A percentile compares a stretch with the other conserved stretches of the same genome.
Evolutionary conservation across 1,140 invertebrate genomes (phyloP).

Genomic region (Triops longicaudatus): DNA sequence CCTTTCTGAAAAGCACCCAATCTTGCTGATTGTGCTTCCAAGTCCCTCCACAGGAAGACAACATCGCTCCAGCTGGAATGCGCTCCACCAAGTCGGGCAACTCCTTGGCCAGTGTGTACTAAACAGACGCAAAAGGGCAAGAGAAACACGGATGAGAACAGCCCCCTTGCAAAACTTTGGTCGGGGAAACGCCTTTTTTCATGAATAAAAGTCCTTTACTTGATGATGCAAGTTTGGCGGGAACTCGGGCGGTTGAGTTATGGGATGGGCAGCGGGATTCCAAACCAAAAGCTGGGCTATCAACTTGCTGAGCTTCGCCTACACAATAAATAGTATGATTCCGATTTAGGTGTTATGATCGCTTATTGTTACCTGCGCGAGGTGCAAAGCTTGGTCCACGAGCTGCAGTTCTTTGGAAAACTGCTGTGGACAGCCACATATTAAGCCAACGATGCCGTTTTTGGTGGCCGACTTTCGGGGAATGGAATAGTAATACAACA

Average conservation of each 20-base stretch:
- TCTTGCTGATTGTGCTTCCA: conserved; percentile 26
- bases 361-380: conserved; percentile 17
- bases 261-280: background rate
- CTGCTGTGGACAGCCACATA: conserved; percentile 19
- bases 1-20: conserved; percentile 28
- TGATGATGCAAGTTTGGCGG: background rate
- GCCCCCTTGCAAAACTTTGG: background rate
- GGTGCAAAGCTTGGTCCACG: conserved; percentile 22
- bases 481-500: conserved; percentile 25
- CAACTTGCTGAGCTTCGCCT: background rate
- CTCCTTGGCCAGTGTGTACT: background rate
- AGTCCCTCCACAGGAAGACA: conserved; percentile 24
- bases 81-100: conserved; percentile 18
- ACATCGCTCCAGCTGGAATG: conserved; percentile 16
- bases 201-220: background rate
- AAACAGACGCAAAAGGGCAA: background rate
- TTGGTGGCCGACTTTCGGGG: conserved; percentile 27
- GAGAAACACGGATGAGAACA: background rate
- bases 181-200: background rate
- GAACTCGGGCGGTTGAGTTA: background rate
- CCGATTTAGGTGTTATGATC: background rate
- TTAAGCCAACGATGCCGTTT: conserved; percentile 23
- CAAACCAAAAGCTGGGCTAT: conserved; percentile 2
- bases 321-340: background rate
- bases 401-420: conserved; percentile 19